phyloP scores from a whole-genome alignment of 2,888 invertebrate genomes.

The Dimorphilus gyrociliatus region DNA sequence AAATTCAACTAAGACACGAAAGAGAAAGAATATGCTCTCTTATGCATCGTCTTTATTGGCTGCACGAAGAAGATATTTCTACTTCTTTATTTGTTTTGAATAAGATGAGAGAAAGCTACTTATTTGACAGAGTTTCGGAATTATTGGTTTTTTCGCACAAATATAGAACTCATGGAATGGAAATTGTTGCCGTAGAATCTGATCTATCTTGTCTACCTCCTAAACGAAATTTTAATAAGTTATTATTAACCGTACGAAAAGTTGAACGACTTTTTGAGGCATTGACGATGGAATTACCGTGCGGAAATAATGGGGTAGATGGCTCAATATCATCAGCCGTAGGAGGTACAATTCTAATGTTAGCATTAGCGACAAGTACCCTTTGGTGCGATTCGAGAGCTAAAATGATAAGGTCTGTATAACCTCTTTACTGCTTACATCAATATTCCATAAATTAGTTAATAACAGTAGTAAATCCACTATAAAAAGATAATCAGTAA shows the following conservation, averaged over 20 bases:
- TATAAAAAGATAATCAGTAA: no score
- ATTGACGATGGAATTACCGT: conserved; percentile 10
- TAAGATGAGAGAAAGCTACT: conserved; percentile 7
- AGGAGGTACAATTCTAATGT: conserved; percentile 6
- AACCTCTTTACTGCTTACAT: no score
- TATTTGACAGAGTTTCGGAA: conserved; percentile 12
- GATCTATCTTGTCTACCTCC: neutral
- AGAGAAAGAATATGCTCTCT: conserved; percentile 11
- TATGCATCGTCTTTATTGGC: conserved; percentile 10
- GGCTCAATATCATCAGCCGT: conserved; percentile 8
- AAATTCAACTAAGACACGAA: conserved; percentile 9
- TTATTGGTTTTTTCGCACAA: conserved; percentile 10
- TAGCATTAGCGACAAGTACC: conserved; percentile 8
- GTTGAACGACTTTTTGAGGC: conserved; percentile 12
- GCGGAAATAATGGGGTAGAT: conserved; percentile 8
- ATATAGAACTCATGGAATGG: conserved; percentile 9
- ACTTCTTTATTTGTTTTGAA: conserved; percentile 6
- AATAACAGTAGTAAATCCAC: no score
- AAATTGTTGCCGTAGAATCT: conserved; percentile 4
- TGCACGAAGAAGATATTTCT: conserved; percentile 10
- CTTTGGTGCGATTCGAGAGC: conserved; percentile 12
- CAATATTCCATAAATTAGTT: no score
- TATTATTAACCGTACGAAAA: no score
- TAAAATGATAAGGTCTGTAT: conserved; percentile 6
- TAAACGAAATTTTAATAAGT: no score